Evolutionary conservation across 53 echinoderm and acorn worm species (phyloP), one percentile per base, ranked within the genome.

Genomic region (Stichopus horrens): DNA sequence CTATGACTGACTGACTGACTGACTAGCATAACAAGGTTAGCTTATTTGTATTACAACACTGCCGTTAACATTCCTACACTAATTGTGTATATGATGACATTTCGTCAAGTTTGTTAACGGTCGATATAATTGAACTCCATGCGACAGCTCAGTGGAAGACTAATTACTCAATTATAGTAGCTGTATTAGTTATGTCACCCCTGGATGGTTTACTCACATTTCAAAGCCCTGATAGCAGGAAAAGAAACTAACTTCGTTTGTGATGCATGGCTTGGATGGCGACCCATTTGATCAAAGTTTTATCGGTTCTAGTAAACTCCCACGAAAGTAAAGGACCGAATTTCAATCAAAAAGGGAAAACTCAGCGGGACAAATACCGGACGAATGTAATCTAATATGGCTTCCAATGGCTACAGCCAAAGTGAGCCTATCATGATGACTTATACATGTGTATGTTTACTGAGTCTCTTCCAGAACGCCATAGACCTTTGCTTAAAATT

Each of bases 1-100:
- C n/a, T n/a, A n/a, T 37, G 37, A 37, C 37, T 37, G 37, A 37
- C 37, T 37, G 37, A 37, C 37, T 37, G 37, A 37, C 37, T 37
- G 37, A 37, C 37, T 37, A 7, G 37, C 76, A 76, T 76, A 81
- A 81, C 55, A 54, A 58, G 57, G 81, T 81, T 81, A 81, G 19
- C 55, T 9, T 80, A 56, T 81, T 81, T 81, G 81, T 58, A 54
- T 7, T 81, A 58, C 81, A 81, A 53, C 57, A 54, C 56, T 14
- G 54, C 81, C 81, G 81, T 81, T 81, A 81, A 55, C 14, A 81
- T 81, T 81, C 81, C 81, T 13, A 54, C 16, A 21, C 57, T 54
- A 81, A 81, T 81, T 81, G 76, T 11, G 37, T 23, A 76, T 76
- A 76, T 76, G 22, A 76, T 76, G 51, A 76, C 37, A 76, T 76